Conservation (phyloP, 2,888 invertebrate species). For the Eristalis pertinax region DNA sequence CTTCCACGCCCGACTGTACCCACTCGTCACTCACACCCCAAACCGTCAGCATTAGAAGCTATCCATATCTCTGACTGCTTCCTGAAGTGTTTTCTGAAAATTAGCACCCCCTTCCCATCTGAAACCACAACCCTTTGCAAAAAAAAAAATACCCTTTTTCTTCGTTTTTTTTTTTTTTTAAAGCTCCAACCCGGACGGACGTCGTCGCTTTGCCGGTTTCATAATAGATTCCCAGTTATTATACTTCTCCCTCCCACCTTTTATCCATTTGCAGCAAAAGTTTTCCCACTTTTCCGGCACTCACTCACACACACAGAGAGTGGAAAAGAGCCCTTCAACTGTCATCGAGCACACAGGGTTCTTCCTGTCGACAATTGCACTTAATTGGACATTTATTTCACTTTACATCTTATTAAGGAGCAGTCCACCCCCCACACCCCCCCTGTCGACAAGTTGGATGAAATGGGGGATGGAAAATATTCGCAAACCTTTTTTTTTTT, state of each 20-base stretch:
- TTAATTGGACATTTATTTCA: constrained; percentile 72
- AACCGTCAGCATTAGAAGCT: constrained; percentile 7
- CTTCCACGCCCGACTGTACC: constrained; percentile 19
- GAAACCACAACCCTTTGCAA: not conserved
- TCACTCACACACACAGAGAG: constrained; percentile 14
- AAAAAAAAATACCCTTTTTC: not conserved
- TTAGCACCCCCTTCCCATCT: constrained; percentile 17
- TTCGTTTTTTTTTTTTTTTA: not conserved
- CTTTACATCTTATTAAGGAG: constrained; percentile 58
- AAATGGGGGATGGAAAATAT: not conserved
- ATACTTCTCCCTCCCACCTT: constrained; percentile 11
- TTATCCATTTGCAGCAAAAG: constrained; percentile 21
- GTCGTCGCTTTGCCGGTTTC: constrained; percentile 56
- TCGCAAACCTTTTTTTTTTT: constrained; percentile 46
- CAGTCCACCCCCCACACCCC: not conserved
- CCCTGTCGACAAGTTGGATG: not conserved
- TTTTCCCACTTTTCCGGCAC: constrained; percentile 52
- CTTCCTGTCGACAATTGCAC: constrained; percentile 66
- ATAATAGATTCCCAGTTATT: constrained; percentile 70
- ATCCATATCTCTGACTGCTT: constrained; percentile 34
- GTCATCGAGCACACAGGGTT: constrained; percentile 7
- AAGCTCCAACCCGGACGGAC: constrained; percentile 46
- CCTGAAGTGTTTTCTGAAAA: constrained; percentile 44
- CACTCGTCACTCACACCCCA: not conserved
- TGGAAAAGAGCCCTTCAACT: constrained; percentile 1